These are phyloP conservation scores for Ahaetulla prasina DNA, from an alignment of 2,113 vertebrate genomes.

Conservation along the genomic window DNA sequence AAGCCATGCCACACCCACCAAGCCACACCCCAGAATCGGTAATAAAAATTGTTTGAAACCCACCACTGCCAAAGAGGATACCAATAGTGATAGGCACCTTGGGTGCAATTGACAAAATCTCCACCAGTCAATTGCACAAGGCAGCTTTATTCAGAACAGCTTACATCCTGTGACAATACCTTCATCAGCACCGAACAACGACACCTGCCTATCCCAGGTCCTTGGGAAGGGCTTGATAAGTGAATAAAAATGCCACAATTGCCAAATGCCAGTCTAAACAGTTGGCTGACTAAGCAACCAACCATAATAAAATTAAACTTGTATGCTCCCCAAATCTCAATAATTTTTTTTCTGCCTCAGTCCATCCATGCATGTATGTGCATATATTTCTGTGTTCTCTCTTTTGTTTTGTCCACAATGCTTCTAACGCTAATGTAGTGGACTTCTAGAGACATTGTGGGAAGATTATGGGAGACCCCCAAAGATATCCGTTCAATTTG, in stretches of 20 bases:
- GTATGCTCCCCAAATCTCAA: not conserved
- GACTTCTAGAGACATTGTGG: not conserved
- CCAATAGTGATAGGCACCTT: too few species aligned
- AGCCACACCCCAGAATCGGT: too few species aligned
- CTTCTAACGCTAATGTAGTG: not conserved
- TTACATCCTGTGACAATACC: not conserved
- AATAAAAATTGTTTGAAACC: too few species aligned
- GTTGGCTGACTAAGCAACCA: not conserved
- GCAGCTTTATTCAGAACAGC: not conserved
- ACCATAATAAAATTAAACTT: not conserved
- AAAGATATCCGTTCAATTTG: not conserved
- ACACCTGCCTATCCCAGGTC: too few species aligned
- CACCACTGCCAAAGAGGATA: too few species aligned
- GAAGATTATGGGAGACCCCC: not conserved
- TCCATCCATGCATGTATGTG: not conserved
- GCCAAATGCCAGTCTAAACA: not conserved
- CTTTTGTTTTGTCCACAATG: not conserved
- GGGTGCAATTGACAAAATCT: not conserved
- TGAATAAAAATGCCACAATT: not conserved
- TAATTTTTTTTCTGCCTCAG: not conserved
- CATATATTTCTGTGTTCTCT: not conserved
- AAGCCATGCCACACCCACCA: too few species aligned
- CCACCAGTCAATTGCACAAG: not conserved
- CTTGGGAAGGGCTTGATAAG: not conserved
- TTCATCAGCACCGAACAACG: too few species aligned